Percentiles rank a stretch among this genome's conserved stretches.
Evolutionary conservation across 2,888 invertebrate species (phyloP).

Genomic region (Ichneumoninae sp.): DNA sequence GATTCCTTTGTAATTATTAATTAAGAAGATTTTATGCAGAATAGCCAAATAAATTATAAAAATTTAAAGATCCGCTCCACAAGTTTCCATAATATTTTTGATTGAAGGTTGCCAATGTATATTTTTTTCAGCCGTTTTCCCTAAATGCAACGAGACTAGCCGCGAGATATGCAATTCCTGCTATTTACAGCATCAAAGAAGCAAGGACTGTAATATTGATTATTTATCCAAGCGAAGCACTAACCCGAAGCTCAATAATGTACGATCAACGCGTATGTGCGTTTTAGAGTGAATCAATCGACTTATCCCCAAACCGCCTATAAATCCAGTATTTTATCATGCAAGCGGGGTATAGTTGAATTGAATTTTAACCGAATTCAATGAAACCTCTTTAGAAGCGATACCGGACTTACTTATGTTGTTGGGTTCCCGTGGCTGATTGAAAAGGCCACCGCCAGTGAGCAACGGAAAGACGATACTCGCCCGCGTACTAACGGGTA

Average conservation of each 20-base stretch:
- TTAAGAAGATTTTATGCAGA: neutral
- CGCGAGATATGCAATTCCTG: constrained; percentile 28
- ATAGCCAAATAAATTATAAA: neutral
- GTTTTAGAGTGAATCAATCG: constrained; percentile 4
- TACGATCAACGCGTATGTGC: constrained; percentile 46
- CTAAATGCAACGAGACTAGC: constrained; percentile 15
- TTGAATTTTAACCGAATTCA: constrained; percentile 2
- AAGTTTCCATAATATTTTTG: neutral
- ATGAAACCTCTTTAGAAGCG: constrained; percentile 11
- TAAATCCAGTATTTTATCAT: neutral
- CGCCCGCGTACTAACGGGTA: constrained; percentile 90
- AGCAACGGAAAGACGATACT: constrained; percentile 92
- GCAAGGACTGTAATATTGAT: constrained; percentile 43
- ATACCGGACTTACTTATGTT: constrained; percentile 80
- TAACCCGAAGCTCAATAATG: constrained; percentile 47
- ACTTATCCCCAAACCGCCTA: neutral
- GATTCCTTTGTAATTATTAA: neutral
- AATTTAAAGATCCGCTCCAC: neutral
- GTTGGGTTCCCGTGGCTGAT: constrained; percentile 81
- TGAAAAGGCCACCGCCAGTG: constrained; percentile 86
- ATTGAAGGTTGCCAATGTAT: neutral
- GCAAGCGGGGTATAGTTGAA: neutral
- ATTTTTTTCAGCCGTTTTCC: constrained; percentile 15
- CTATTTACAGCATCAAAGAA: constrained; percentile 56
- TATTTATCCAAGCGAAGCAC: constrained; percentile 50